Base-by-base conservation (phyloP, 2,888 invertebrate species). In the Cephus sareptanus region DNA sequence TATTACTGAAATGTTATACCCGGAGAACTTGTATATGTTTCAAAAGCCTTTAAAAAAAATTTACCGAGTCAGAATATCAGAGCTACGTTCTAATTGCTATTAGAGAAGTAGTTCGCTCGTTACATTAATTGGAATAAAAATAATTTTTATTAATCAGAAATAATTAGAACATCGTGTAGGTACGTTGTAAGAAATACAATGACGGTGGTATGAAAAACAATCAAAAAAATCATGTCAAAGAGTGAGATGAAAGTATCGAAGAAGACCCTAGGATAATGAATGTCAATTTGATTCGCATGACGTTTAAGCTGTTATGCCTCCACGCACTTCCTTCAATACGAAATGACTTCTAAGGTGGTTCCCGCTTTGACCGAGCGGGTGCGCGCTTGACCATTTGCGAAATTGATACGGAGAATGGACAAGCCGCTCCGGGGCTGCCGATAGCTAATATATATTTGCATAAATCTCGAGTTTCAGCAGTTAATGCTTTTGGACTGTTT, bases 31-130 rank as follows among this genome's bases (percentile, higher is more conserved):
- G 40, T 40, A 15, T 15, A 40, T 23, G 23, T 15, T 1, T 40
- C 1, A 15, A 40, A 9, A 40, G 23, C 6, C 23, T 40, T 37
- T 15, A 56, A 56, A 23, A 37, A 40, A 73, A n/a, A 79, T 77
- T 75, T 80, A 79, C 77, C 73, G 69, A 33, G 69, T 79, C 77
- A 77, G 69, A 75, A 80, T 80, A 80, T 81, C 77, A 75, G 78
- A 56, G 23, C 56, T 23, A 23, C 23, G 23, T 56, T 56, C 56
- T 56, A 23, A 23, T 56, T 56, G 56, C 23, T 56, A 56, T 56
- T 23, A 56, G 56, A 9, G 56, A 23, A 56, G 56, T 23, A 56
- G 23, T 56, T 56, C 56, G 23, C 56, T 56, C 56, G 23, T 56
- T 56, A 56, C 23, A 23, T 56, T 56, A 56, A 56, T 56, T 56